These are phyloP conservation scores for Ophthalmolycus amberensis DNA, from an alignment of 2,113 vertebrate genomes.

Conservation along the genomic window DNA sequence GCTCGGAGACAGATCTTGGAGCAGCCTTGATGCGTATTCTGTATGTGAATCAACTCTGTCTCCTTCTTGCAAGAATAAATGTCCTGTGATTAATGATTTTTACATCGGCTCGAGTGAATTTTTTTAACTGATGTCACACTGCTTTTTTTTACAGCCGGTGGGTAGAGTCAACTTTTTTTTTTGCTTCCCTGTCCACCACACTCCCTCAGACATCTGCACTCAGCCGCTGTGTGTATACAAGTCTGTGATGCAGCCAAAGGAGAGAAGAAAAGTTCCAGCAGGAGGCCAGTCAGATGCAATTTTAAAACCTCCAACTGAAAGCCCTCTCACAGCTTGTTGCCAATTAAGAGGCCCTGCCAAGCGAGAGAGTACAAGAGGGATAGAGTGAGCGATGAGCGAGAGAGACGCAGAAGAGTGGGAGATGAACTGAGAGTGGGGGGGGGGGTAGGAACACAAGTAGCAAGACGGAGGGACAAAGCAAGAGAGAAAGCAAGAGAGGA, in stretches of 20 bases:
- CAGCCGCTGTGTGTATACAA: conserved; percentile 44
- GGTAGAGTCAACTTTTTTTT: conserved; percentile 36
- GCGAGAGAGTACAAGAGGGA: conserved; percentile 55
- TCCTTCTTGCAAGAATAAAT: too few relatives aligned
- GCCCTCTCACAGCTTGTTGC: conserved; percentile 78
- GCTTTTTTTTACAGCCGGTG: conserved; percentile 9
- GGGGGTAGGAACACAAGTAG: conserved; percentile 32
- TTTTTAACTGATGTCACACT: neutral
- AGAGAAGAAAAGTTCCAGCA: conserved; percentile 64
- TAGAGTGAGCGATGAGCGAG: conserved; percentile 34
- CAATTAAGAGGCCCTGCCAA: conserved; percentile 80
- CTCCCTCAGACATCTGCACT: conserved; percentile 51
- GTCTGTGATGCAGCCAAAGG: conserved; percentile 55
- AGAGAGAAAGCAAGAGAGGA: conserved; percentile 25
- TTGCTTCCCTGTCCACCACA: conserved; percentile 18
- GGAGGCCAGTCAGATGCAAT: conserved; percentile 77
- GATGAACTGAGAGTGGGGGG: conserved; percentile 46
- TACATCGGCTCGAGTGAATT: too few relatives aligned
- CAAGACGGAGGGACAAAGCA: conserved; percentile 31
- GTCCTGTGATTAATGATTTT: neutral
- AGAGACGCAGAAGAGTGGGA: conserved; percentile 31
- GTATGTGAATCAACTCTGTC: too few relatives aligned
- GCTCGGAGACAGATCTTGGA: too few relatives aligned
- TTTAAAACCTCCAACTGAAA: conserved; percentile 76
- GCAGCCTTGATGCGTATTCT: too few relatives aligned